Percentiles rank a stretch among this genome's conserved stretches.
phyloP scores from a whole-genome alignment of 2,797 vertebrate genomes.

The Smutsia gigantea region DNA sequence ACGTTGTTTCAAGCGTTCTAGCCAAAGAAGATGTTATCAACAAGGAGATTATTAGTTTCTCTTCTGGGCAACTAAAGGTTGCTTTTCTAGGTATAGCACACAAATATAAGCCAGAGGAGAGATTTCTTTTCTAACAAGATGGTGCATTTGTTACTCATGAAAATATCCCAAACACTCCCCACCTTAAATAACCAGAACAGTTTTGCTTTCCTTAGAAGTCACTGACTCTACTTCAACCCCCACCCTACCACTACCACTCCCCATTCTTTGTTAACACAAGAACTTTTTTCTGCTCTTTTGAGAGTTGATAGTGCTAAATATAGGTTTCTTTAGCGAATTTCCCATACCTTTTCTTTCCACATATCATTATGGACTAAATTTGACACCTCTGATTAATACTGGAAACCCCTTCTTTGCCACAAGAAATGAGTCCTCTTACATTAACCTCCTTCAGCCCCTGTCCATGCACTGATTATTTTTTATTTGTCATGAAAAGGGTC shows the following conservation, averaged over 20 bases:
- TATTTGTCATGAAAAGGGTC: not conserved
- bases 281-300: not conserved
- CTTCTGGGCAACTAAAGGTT: not conserved
- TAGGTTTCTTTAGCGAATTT: not conserved
- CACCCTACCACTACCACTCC: fast-evolving
- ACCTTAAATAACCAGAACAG: not conserved
- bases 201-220: slow-evolving; percentile 5
- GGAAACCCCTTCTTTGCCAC: not conserved
- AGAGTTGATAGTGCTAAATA: not conserved
- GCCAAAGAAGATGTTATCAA: not conserved
- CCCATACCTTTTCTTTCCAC: not conserved
- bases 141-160: not conserved
- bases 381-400: not conserved
- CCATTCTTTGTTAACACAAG: not conserved
- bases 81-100: slow-evolving; percentile 3
- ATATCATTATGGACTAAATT: not conserved
- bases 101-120: not conserved
- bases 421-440: not conserved
- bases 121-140: not conserved
- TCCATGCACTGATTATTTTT: not conserved
- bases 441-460: not conserved
- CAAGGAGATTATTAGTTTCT: not conserved
- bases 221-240: not conserved
- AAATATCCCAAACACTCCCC: not conserved
- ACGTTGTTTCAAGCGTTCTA: slow-evolving; percentile 31